Evolutionary conservation across 2,113 vertebrate species (phyloP), one percentile per base, ranked within the genome.

Genomic region (Corythoichthys intestinalis): DNA sequence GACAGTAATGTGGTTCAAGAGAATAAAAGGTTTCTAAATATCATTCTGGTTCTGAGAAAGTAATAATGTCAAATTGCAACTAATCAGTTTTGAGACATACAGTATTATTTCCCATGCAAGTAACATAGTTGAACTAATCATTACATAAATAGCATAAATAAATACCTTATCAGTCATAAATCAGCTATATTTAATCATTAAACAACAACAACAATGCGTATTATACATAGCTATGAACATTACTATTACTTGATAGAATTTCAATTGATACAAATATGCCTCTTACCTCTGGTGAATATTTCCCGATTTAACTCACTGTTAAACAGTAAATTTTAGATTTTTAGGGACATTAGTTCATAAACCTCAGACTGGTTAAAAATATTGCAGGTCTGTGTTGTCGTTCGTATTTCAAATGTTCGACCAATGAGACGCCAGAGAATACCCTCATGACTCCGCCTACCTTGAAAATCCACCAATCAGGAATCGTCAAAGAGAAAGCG

Each of bases 361-460:
- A 13, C 13, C 35, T 10, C 20, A 3, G 9, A 9, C 28, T 34
- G 20, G 20, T 10, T 4, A 13, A 39, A 38, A 38, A 13, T 12
- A 12, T 34, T 13, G 12, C 12, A 6, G 6, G 17, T 6, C 37
- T 39, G 39, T 17, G 0, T 35, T 62, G 53, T 60, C 77, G 41
- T 83, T 79, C 72, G 34, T 38, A 63, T 78, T 88, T 83, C 57
- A 89, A 87, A 90, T 71, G n/a, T 63, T 66, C 76, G 83, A 87
- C 85, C 79, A 82, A 86, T 76, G 68, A 15, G 39, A 49, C 39
- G 28, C 6, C 70, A 62, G 44, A 2, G 37, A 50, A 2, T 10
- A 58, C 80, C 38, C 81, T 81, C 14, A 4, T 63, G 7, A 0
- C 54, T 12, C 49, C 72, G 76, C 80, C 86, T 75, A 71, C 11